Evolutionary conservation across 2,113 vertebrate species (phyloP).

Genomic region (Macroglossus sobrinus): DNA sequence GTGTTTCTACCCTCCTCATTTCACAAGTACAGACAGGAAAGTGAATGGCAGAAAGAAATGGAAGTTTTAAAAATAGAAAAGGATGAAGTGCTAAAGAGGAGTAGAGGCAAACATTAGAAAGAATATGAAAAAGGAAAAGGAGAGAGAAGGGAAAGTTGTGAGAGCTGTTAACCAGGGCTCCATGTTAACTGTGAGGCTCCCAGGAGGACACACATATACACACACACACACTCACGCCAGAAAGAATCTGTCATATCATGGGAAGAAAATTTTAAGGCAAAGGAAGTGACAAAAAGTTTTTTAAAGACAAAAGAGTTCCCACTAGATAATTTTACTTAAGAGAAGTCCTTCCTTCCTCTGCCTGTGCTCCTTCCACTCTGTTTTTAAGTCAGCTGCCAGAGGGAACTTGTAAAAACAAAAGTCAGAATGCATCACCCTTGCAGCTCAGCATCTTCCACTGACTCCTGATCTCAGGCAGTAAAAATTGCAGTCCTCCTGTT

Average conservation of each 20-base stretch:
- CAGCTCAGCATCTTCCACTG: background rate
- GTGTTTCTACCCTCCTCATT: background rate
- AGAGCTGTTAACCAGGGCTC: background rate
- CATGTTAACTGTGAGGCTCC: background rate
- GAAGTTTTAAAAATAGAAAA: background rate
- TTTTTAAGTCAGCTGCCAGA: background rate
- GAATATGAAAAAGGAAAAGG: background rate
- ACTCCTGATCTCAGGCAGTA: background rate
- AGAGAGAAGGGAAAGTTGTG: too few species aligned
- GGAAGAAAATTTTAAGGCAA: background rate
- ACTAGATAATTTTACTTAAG: background rate
- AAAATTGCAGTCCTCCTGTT: background rate
- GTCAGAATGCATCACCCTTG: fast-evolving
- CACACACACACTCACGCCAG: background rate
- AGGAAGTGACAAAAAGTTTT: background rate
- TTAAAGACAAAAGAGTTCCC: background rate
- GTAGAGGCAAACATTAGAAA: background rate
- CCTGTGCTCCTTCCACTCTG: background rate
- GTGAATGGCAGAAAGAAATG: background rate
- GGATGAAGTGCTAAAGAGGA: background rate
- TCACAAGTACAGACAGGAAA: background rate
- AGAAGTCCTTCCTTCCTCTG: background rate
- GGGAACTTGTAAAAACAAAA: background rate
- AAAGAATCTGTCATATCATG: background rate
- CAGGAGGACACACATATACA: background rate